These are phyloP conservation scores for Ormyrus pomaceus DNA, from an alignment of 2,888 invertebrate genomes.

Conservation along the genomic window DNA sequence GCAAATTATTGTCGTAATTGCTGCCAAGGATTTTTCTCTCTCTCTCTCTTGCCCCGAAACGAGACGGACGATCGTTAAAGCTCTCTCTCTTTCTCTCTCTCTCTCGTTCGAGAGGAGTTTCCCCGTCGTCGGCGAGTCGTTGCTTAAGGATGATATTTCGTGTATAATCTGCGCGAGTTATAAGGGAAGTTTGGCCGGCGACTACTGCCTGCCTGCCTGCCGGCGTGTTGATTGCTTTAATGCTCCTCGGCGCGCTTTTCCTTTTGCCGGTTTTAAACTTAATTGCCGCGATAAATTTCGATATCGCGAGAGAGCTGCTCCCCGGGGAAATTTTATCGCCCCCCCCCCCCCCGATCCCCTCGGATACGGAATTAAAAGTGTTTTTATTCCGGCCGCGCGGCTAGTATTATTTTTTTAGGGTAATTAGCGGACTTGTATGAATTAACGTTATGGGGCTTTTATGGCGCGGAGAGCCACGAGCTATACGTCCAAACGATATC, in stretches of 20 bases:
- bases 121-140: constrained; percentile 8
- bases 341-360: background rate
- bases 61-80: constrained; percentile 33
- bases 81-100: constrained; percentile 9
- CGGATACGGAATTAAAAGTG: too few relatives aligned
- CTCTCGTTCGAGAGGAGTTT: too few relatives aligned
- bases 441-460: too few relatives aligned
- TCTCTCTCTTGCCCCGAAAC: constrained; percentile 2
- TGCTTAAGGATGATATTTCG: constrained; percentile 32
- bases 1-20: constrained; percentile 53
- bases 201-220: background rate
- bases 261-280: constrained; percentile 10
- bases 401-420: too few relatives aligned
- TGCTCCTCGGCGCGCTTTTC: constrained; percentile 1
- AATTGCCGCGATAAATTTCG: constrained; percentile 47
- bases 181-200: background rate
- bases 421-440: too few relatives aligned
- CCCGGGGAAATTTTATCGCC: background rate
- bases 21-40: constrained; percentile 49
- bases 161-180: constrained; percentile 27
- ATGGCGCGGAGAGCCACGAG: too few relatives aligned
- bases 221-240: constrained; percentile 43
- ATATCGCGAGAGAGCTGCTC: constrained; percentile 12
- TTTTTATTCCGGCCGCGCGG: too few relatives aligned
- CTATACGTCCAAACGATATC: too few relatives aligned